Evolutionary conservation across 2,888 invertebrate genomes (phyloP).

Genomic region (Ypsolopha scabrella): DNA sequence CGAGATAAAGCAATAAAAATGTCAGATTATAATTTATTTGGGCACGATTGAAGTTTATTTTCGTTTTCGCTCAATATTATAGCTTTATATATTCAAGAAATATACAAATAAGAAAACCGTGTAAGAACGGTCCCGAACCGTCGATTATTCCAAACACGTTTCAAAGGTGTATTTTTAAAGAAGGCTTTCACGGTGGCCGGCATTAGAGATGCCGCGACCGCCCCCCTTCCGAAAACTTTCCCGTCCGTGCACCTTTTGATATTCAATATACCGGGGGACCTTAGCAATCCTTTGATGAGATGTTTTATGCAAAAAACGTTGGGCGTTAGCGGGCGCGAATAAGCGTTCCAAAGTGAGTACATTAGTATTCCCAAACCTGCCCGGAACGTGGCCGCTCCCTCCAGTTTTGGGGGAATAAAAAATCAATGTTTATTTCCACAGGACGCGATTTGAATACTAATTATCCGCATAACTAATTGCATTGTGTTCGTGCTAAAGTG

Average conservation of each 20-base stretch:
- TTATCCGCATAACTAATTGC: constrained; percentile 60
- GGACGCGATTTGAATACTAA: constrained; percentile 64
- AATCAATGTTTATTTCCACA: constrained; percentile 67
- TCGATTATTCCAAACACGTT: constrained; percentile 60
- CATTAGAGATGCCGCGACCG: constrained; percentile 49
- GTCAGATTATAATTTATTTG: background rate
- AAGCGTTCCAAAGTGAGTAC: constrained; percentile 66
- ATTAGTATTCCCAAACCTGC: constrained; percentile 62
- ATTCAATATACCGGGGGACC: constrained; percentile 66
- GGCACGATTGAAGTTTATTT: background rate
- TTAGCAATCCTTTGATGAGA: constrained; percentile 70
- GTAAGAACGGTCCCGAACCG: constrained; percentile 21
- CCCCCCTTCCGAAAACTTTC: constrained; percentile 50
- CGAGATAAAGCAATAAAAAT: background rate
- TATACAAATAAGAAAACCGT: background rate
- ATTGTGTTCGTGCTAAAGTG: constrained; percentile 48
- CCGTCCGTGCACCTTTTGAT: constrained; percentile 63
- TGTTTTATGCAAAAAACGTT: constrained; percentile 71
- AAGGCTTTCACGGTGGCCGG: constrained; percentile 55
- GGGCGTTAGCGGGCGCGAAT: constrained; percentile 63
- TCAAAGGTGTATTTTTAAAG: constrained; percentile 65
- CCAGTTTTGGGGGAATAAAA: constrained; percentile 64
- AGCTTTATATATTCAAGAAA: background rate
- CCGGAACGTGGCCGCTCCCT: constrained; percentile 39
- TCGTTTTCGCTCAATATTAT: background rate